phyloP scores from a whole-genome alignment of 2,797 vertebrate genomes.

The Urocyon cinereoargenteus region DNA sequence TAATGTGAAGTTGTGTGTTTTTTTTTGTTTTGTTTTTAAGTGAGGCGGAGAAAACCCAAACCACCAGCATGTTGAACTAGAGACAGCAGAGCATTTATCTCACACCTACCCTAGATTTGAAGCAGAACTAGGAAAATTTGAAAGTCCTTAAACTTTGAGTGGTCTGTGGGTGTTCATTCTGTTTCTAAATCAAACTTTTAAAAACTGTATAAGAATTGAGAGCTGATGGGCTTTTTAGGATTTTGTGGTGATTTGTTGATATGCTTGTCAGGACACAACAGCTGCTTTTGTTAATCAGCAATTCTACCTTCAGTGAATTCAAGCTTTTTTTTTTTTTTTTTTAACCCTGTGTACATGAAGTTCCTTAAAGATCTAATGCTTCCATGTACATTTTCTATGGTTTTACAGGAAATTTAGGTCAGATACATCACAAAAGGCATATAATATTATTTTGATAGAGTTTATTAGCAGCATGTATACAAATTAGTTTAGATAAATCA shows the following conservation, averaged over 20 bases:
- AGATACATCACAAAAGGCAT: constrained; percentile 88
- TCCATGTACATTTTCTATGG: constrained; percentile 88
- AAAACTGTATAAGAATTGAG: constrained; percentile 82
- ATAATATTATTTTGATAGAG: constrained; percentile 86
- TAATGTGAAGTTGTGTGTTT: constrained; percentile 70
- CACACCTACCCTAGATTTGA: constrained; percentile 82
- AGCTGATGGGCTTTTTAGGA: constrained; percentile 78
- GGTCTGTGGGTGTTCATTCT: constrained; percentile 84
- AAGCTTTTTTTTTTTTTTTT: constrained; percentile 75
- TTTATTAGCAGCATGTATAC: constrained; percentile 91
- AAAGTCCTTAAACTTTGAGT: constrained; percentile 84
- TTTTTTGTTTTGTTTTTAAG: constrained; percentile 68
- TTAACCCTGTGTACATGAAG: constrained; percentile 88
- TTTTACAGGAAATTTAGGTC: constrained; percentile 86
- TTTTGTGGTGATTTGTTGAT: constrained; percentile 82
- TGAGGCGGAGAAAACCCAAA: constrained; percentile 75
- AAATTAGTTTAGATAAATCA: constrained; percentile 91
- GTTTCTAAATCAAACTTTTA: constrained; percentile 76
- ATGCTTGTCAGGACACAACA: constrained; percentile 79
- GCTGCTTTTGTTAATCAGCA: constrained; percentile 85
- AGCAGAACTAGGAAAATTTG: constrained; percentile 86
- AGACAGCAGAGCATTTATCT: constrained; percentile 73
- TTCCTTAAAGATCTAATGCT: constrained; percentile 84
- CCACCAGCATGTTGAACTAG: constrained; percentile 78
- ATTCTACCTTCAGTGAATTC: constrained; percentile 82